These are phyloP conservation scores for Osmoderma eremita DNA, from an alignment of 2,888 invertebrate species.

Conservation along the genomic window DNA sequence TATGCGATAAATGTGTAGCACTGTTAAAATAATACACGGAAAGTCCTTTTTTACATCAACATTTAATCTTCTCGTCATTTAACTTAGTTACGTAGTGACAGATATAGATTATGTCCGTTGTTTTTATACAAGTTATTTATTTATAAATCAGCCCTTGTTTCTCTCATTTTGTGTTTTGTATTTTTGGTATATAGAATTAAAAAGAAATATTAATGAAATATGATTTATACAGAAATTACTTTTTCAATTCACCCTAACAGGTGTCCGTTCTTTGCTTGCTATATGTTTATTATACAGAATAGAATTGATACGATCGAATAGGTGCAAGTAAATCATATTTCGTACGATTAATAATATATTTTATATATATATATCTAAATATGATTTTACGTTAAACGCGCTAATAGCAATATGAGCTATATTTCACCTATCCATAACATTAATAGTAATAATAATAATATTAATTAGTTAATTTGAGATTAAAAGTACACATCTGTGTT, in stretches of 20 bases:
- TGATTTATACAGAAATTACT: constrained; percentile 20
- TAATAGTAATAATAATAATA: constrained; percentile 21
- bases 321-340: constrained; percentile 55
- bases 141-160: constrained; percentile 63
- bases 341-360: constrained; percentile 53
- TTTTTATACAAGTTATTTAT: constrained; percentile 51
- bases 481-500: constrained; percentile 53
- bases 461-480: too few species aligned
- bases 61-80: constrained; percentile 49
- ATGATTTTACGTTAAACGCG: constrained; percentile 54
- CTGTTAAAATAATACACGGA: constrained; percentile 48
- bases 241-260: not conserved
- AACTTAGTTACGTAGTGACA: constrained; percentile 46
- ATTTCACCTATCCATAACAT: constrained; percentile 47
- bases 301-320: constrained; percentile 44
- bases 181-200: too few species aligned
- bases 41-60: constrained; percentile 47
- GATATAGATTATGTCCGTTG: not conserved
- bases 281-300: too few species aligned
- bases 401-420: constrained; percentile 46
- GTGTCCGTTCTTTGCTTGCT: constrained; percentile 15
- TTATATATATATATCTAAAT: constrained; percentile 41
- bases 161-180: constrained; percentile 59
- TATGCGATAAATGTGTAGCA: constrained; percentile 39
- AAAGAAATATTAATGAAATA: constrained; percentile 56